Base-by-base conservation (phyloP, 2,888 invertebrate species). In the Polydrusus pterygomalis region DNA sequence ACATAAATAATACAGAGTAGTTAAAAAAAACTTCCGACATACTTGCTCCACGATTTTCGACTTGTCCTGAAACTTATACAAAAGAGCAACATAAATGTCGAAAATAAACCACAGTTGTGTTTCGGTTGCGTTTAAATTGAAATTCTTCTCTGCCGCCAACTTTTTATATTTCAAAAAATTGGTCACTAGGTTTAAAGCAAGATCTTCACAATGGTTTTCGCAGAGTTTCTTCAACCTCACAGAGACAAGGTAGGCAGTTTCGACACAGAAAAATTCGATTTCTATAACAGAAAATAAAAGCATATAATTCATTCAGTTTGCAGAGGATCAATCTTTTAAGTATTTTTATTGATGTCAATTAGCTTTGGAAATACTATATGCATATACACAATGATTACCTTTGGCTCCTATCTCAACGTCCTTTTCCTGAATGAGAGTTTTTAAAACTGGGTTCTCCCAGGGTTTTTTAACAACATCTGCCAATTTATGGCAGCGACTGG, bases 171-270 rank as follows among this genome's bases (percentile, higher is more conserved):
- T 84, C 81, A 87, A 84, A 65, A 86, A 87, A 70, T 90, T 89
- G 56, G 89, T 89, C 51, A 90, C 90, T 81, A 91, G 88, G 84
- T 90, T 90, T 70, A 91, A 87, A 75, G 92, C 92, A 79, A 91
- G 87, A 84, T 91, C 91, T 87, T 91, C 91, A 86, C 91, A 91
- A 81, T 90, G 89, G 78, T 90, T 90, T 85, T 91, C 91, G 83
- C 90, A 90, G 77, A 92, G 86, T 84, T 90, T 90, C 82, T 90
- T 91, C 80, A 92, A 86, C 80, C 92, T 88, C 84, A 91, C 89
- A 63, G 89, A 89, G 78, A 91, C 87, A 81, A 91, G 86, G 84
- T 90, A 89, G 64, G 90, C 90, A 72, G 89, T 89, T 86, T 92
- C 91, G 78, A 88, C 87, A 81, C 89, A 88, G 79, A 91, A 91